Base-by-base conservation (phyloP, 2,113 vertebrate genomes). In the Ranitomeya imitator region DNA sequence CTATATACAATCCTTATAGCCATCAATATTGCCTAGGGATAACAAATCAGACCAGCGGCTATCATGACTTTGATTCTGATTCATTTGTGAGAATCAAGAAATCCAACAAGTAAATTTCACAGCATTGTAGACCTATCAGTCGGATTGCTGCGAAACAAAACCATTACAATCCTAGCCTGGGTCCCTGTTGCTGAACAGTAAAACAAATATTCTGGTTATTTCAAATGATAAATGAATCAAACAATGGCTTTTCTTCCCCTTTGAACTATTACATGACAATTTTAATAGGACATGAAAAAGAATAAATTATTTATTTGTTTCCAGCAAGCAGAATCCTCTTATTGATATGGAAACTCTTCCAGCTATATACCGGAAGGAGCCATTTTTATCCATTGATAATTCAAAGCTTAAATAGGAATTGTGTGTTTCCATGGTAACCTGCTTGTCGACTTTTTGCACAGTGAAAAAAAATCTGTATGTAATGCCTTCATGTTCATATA, bases 341-440 rank as follows among this genome's bases (percentile, higher is more conserved):
- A 87, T 81, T 87, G 78, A 80, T 59, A 59, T 71, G 63, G 54
- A 87, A 71, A 80, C 81, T 55, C 82, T 71, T 84, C 21, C 26
- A 69, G 80, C 26, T n/a, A 23, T 69, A 51, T 69, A 69, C 83
- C 37, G 61, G 82, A 85, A 76, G 60, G 12, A 23, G 37, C 71
- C 45, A 67, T 88, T 65, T 86, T 81, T 57, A 16, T 4, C 74
- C 74, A 89, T 85, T 79, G 87, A 89, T 89, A 79, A 85, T 85
- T 79, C 73, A 85, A 54, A 79, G 81, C 87, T 78, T 78, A 85
- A 89, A 85, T 57, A 84, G 54, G 82, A 83, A 85, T 79, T 77
- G 71, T 69, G 87, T 84, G 87, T 89, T 85, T 85, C 87, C 76
- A 89, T 89, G 74, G 82, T 73, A 85, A 89, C 87, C 16, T 18